Base-by-base conservation (phyloP, 2,797 vertebrate species). In the Rousettus madagascariensis region DNA sequence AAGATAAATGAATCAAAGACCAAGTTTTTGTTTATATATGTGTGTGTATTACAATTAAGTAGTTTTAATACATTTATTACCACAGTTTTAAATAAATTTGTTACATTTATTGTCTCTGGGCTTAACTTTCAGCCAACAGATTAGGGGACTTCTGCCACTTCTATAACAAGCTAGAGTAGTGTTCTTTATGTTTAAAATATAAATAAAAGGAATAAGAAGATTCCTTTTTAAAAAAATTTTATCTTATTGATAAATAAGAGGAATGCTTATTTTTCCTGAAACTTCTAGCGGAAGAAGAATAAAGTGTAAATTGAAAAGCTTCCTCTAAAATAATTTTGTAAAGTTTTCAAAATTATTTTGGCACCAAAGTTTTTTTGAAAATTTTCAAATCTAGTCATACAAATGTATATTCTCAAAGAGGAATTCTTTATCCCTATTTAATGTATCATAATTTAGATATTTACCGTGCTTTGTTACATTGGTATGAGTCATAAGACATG, bases 11-110 rank as follows among this genome's bases (percentile, higher is more conserved):
- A 94, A 41, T 79, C 53, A 87, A 85, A 85, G 89, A 15, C 43
- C 24, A 66, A 28, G 33, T 74, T 26, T 89, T 65, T 79, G 61
- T 72, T 49, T 85, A 49, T 77, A 38, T 28, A 15, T 59, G 26
- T 61, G 26, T 59, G 6, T 77, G 1, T 43, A 22, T 75, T 74
- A 65, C 15, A 51, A 43, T 84, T 66, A 66, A 77, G 49, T 74
- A 78, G 28, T 95, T 95, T 95, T 85, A 82, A n/a, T 87, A 68
- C 24, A 71, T 87, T 83, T n/a, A 30, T 69, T 61, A 51, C n/a
- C 17, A 57, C 10, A 19, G 3, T 55, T 87, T 80, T 82, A 46
- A 83, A 51, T 90, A 82, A 68, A 16, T 88, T 28, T 9, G 46
- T 84, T 57, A 5, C 19, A 41, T 61, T 36, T 28, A 12, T 77